These are phyloP conservation scores for Tenthredo amoena DNA, from an alignment of 2,888 invertebrate species.

Conservation along the genomic window DNA sequence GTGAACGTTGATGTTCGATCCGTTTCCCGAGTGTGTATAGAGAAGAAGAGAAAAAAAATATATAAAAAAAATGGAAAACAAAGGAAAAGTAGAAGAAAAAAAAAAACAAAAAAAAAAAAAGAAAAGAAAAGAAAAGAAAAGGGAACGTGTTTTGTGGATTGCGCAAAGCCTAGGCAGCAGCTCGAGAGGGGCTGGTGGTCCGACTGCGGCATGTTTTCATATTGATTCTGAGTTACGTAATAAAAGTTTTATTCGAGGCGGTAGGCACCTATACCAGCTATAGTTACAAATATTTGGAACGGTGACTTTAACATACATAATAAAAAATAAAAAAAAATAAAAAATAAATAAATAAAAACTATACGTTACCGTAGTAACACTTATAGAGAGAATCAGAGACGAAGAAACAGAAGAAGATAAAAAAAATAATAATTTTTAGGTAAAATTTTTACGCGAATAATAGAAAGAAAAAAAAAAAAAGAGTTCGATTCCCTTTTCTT, in stretches of 20 bases:
- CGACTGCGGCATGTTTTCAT: conserved; percentile 47
- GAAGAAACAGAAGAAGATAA: too few relatives aligned
- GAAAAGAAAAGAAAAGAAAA: not conserved
- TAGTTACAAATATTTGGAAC: not conserved
- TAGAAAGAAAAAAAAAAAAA: too few relatives aligned
- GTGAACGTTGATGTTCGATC: not conserved
- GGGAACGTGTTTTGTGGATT: conserved; percentile 6
- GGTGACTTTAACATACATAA: not conserved
- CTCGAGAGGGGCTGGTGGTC: conserved; percentile 35
- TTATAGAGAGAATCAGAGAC: too few relatives aligned
- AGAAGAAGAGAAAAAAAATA: not conserved
- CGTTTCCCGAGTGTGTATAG: not conserved
- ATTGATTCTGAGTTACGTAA: conserved; percentile 48
- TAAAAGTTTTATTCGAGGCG: conserved; percentile 34
- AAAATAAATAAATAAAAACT: not conserved
- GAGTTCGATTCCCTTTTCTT: not conserved
- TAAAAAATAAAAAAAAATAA: not conserved
- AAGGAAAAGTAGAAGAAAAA: not conserved
- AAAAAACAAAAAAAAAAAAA: not conserved
- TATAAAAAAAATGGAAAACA: not conserved
- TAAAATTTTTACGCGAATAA: too few relatives aligned
- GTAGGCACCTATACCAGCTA: not conserved
- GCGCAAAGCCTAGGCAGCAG: conserved; percentile 16
- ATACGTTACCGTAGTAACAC: not conserved
- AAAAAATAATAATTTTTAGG: too few relatives aligned